Base-by-base conservation (phyloP, 2,888 invertebrate species). In the Anarsia innoxiella region DNA sequence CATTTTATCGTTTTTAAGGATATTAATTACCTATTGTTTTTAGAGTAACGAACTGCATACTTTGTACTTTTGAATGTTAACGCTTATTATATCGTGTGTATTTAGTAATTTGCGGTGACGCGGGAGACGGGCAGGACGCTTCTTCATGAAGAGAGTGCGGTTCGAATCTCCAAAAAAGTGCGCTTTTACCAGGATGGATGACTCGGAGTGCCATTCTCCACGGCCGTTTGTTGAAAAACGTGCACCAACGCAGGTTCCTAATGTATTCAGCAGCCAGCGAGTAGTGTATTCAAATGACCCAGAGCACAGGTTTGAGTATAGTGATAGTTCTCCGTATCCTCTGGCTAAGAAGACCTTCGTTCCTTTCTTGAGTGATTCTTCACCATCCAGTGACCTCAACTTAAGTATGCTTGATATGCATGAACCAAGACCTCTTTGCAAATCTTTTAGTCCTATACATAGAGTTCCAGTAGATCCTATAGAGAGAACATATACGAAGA, bases 91-190 rank as follows among this genome's bases (percentile, higher is more conserved):
- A n/a, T n/a, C n/a, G n/a, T n/a, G n/a, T n/a, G n/a, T n/a, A n/a
- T n/a, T n/a, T n/a, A n/a, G n/a, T n/a, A n/a, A n/a, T n/a, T n/a
- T n/a, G n/a, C n/a, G n/a, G n/a, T n/a, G n/a, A n/a, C n/a, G n/a
- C n/a, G n/a, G n/a, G n/a, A n/a, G n/a, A n/a, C n/a, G n/a, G n/a
- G n/a, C n/a, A n/a, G n/a, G 26, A 26, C 11, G 11, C 10, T 2
- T 25, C 46, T 51, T 41, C 49, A 83, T 82, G 82, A 84, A 84
- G 76, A 82, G 73, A 58, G 83, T 84, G 48, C 70, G 83, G 23
- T 84, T 84, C 55, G 65, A 70, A 46, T 63, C 69, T 37, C 69
- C 70, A 33, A 46, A 40, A 57, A 48, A 28, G 41, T 9, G n/a
- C 40, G 39, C 40, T 31, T 42, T 45, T 14, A 31, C 39, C 15